Percentiles rank a stretch among this genome's conserved stretches.
phyloP scores from a whole-genome alignment of 2,797 vertebrate species.

The Cyprinella venusta region DNA sequence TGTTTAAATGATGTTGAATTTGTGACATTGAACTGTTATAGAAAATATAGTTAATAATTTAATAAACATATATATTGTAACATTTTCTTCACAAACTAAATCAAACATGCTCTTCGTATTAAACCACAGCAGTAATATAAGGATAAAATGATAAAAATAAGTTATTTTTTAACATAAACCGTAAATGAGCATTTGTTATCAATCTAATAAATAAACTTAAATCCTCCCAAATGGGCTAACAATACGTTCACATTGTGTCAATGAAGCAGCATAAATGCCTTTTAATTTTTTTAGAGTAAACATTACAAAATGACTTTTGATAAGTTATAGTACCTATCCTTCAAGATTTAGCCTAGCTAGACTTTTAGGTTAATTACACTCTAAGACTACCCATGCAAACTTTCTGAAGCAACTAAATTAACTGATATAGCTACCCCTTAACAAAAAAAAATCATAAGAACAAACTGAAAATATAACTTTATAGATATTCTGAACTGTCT shows the following conservation, averaged over 20 bases:
- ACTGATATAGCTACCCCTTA: neutral
- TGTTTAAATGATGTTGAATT: neutral
- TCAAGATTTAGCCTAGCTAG: neutral
- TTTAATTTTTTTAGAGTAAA: conserved; percentile 12
- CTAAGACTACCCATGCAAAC: conserved; percentile 20
- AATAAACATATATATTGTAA: neutral
- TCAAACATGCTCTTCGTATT: neutral
- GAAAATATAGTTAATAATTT: neutral
- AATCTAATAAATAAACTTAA: conserved; percentile 3
- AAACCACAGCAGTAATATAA: neutral
- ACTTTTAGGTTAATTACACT: neutral
- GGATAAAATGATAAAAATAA: neutral
- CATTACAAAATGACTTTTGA: conserved; percentile 7
- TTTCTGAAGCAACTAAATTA: conserved; percentile 3
- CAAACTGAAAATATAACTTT: neutral
- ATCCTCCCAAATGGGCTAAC: neutral
- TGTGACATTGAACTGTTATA: neutral
- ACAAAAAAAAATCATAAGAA: neutral
- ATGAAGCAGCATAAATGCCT: neutral
- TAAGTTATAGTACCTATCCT: neutral
- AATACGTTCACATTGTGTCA: neutral
- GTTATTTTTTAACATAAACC: neutral
- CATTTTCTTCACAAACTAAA: neutral
- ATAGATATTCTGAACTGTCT: neutral
- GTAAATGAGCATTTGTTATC: neutral